Conservation (phyloP, 2,888 invertebrate genomes). For the Rhingia rostrata region DNA sequence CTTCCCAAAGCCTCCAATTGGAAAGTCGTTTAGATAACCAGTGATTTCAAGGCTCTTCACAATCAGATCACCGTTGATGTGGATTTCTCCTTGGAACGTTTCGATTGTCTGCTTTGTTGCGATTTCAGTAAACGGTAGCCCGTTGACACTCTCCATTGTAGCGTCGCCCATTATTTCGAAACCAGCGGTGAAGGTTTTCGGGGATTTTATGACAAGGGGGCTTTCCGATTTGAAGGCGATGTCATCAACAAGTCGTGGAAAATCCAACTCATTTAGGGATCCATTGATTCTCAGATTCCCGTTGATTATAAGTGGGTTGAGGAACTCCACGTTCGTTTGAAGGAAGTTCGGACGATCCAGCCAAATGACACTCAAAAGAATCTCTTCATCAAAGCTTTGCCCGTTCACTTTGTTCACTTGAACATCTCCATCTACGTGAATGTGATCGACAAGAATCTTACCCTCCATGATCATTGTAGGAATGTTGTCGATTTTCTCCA, state of each 20-base stretch:
- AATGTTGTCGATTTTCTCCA: constrained; percentile 79
- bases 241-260: constrained; percentile 81
- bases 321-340: constrained; percentile 78
- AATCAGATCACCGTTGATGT: constrained; percentile 78
- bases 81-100: constrained; percentile 77
- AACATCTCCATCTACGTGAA: constrained; percentile 80
- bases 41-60: constrained; percentile 75
- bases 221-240: constrained; percentile 82
- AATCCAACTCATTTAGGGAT: constrained; percentile 80
- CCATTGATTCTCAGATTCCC: constrained; percentile 78
- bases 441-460: constrained; percentile 82
- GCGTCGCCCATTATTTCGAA: constrained; percentile 79
- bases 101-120: constrained; percentile 79
- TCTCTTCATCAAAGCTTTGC: constrained; percentile 77
- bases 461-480: constrained; percentile 81
- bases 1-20: constrained; percentile 52
- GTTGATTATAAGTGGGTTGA: constrained; percentile 76
- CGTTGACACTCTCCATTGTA: constrained; percentile 81
- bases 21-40: constrained; percentile 75
- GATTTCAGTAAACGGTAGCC: constrained; percentile 80
- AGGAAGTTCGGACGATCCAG: constrained; percentile 81
- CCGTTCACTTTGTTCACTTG: constrained; percentile 77
- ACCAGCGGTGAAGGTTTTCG: constrained; percentile 77
- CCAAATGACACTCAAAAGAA: constrained; percentile 82
- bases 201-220: constrained; percentile 72